phyloP scores from a whole-genome alignment of 2,888 invertebrate species.

The Thereva nobilitata region DNA sequence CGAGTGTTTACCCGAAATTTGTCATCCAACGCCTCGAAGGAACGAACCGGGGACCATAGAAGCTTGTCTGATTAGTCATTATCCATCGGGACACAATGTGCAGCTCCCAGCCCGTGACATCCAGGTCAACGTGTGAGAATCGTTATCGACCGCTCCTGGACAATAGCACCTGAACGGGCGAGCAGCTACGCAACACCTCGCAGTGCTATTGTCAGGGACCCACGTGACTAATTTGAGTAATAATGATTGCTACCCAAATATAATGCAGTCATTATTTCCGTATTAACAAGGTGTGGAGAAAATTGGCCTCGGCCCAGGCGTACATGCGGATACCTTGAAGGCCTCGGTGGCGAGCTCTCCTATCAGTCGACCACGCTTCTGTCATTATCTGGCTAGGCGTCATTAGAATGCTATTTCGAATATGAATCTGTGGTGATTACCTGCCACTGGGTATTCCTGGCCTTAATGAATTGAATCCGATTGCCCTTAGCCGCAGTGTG shows the following conservation, averaged over 20 bases:
- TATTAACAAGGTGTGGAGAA: slow-evolving; percentile 62
- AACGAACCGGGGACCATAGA: neutral
- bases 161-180: slow-evolving; percentile 18
- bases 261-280: slow-evolving; percentile 60
- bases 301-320: slow-evolving; percentile 42
- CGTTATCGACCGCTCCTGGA: slow-evolving; percentile 29
- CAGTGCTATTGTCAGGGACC: slow-evolving; percentile 27
- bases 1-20: neutral
- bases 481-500: no score
- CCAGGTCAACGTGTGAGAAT: slow-evolving; percentile 30
- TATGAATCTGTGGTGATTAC: slow-evolving; percentile 1
- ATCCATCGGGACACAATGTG: slow-evolving; percentile 6
- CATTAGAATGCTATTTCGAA: slow-evolving; percentile 20
- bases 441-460: no score
- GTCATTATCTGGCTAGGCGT: slow-evolving; percentile 21
- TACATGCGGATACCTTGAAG: slow-evolving; percentile 8
- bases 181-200: slow-evolving; percentile 8
- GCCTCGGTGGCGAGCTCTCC: slow-evolving; percentile 9
- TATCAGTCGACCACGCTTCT: slow-evolving; percentile 17
- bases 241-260: slow-evolving; percentile 43
- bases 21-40: slow-evolving; percentile 9
- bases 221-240: slow-evolving; percentile 39
- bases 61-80: slow-evolving; percentile 16
- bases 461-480: no score
- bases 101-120: slow-evolving; percentile 22